Base-by-base conservation (phyloP, 2,888 invertebrate genomes). In the Villa cingulata region DNA sequence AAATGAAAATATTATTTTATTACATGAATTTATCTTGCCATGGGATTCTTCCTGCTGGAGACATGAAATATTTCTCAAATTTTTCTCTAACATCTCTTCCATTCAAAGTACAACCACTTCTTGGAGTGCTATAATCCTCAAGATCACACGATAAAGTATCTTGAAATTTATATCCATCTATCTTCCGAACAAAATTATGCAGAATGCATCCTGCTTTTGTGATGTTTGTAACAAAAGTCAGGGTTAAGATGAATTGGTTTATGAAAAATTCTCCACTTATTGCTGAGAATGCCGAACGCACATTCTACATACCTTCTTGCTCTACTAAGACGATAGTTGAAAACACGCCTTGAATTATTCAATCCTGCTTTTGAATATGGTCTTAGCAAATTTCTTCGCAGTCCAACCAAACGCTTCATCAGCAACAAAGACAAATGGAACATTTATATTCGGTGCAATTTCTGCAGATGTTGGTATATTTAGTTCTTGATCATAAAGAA, bases 251-350 rank as follows among this genome's bases (percentile, higher is more conserved):
- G 50, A 37, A 56, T 55, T 38, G 46, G 46, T 43, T 45, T 54
- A 34, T 52, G 52, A 34, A 59, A 56, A 46, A 58, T 51, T 46
- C 55, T 39, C 51, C 57, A 59, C 48, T 55, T 49, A 23, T 48
- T 46, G 27, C 53, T 48, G 38, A 59, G 42, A 19, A 59, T 57
- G 14, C 51, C 49, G 18, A 51, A 51, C 2, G 47, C 41, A 27
- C 39, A 45, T 38, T 50, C 47, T 18, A 51, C 37, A 18, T 46
- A 40, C n/a, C 47, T 23, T 41, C 51, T 27, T 17, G 43, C 46
- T 32, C 45, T 4, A n/a, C 42, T 41, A n/a, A 49, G 40, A 12
- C 43, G 37, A 15, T 49, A 46, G 32, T 49, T 45, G 17, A 38
- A 49, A 38, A 45, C 23, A 18, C 20, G 18, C 18, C 50, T 47